These are phyloP conservation scores for Alauda arvensis DNA, from an alignment of 2,797 vertebrate species.

Conservation along the genomic window DNA sequence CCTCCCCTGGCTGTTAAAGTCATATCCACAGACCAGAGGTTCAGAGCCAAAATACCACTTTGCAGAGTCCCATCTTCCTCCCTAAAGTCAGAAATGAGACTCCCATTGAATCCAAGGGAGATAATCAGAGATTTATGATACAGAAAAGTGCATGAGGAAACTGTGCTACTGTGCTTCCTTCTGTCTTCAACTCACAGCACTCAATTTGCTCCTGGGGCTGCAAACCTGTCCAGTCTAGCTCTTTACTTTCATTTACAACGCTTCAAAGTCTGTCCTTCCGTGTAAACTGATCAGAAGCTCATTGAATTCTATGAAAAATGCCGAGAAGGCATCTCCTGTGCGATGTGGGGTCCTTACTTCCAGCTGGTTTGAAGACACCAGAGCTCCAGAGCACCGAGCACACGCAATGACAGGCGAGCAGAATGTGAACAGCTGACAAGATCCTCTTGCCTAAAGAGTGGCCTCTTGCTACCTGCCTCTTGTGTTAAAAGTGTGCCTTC, in stretches of 20 bases:
- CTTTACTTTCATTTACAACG: neutral
- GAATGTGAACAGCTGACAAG: neutral
- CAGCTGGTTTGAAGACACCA: neutral
- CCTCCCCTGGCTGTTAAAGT: neutral
- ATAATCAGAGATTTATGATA: neutral
- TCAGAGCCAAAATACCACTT: neutral
- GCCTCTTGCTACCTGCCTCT: neutral
- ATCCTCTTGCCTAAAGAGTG: neutral
- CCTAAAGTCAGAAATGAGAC: neutral
- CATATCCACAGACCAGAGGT: fast-evolving
- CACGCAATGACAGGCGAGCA: neutral
- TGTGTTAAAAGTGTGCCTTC: neutral
- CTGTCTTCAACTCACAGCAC: neutral
- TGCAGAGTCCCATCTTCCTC: neutral
- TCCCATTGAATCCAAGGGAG: neutral
- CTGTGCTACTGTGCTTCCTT: neutral
- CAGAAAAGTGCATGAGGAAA: neutral
- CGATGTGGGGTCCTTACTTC: neutral
- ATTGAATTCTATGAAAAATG: neutral
- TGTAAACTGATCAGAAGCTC: neutral
- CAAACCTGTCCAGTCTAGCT: neutral
- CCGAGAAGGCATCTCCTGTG: neutral
- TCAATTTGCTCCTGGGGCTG: neutral
- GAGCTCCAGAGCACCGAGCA: neutral
- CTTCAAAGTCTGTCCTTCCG: neutral